Evolutionary conservation across 2,797 vertebrate genomes (phyloP).

Genomic region (Leuciscus waleckii): DNA sequence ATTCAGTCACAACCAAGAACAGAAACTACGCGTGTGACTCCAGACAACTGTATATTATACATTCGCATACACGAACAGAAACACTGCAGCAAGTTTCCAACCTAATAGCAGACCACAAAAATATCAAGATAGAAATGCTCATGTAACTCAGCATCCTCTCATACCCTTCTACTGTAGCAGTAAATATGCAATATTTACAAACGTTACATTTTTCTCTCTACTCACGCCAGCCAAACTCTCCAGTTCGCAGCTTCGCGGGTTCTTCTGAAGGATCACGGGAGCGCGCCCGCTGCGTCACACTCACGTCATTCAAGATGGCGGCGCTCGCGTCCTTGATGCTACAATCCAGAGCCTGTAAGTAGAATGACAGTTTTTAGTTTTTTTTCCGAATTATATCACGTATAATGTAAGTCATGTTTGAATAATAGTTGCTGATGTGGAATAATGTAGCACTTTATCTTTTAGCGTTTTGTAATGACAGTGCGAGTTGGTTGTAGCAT

Average conservation of each 20-base stretch:
- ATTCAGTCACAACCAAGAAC: not conserved
- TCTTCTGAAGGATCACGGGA: not conserved
- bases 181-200: not conserved
- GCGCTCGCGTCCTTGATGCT: conserved; percentile 72
- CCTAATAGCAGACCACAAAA: not conserved
- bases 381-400: not conserved
- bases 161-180: not conserved
- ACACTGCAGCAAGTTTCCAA: not conserved
- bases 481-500: not conserved
- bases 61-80: not conserved
- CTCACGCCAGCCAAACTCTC: conserved; percentile 38
- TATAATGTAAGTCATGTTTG: not conserved
- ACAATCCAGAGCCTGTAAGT: conserved; percentile 67
- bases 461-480: not conserved
- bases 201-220: not conserved
- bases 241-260: conserved; percentile 22
- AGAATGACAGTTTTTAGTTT: not conserved
- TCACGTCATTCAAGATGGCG: conserved; percentile 72
- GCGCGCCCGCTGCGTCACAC: not conserved
- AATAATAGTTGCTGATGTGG: not conserved
- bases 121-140: not conserved
- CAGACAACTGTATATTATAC: not conserved
- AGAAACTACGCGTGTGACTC: not conserved
- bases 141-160: not conserved
- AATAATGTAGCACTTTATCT: not conserved